These are phyloP conservation scores for Lagopus muta DNA, from an alignment of 2,113 vertebrate genomes.

Conservation along the genomic window DNA sequence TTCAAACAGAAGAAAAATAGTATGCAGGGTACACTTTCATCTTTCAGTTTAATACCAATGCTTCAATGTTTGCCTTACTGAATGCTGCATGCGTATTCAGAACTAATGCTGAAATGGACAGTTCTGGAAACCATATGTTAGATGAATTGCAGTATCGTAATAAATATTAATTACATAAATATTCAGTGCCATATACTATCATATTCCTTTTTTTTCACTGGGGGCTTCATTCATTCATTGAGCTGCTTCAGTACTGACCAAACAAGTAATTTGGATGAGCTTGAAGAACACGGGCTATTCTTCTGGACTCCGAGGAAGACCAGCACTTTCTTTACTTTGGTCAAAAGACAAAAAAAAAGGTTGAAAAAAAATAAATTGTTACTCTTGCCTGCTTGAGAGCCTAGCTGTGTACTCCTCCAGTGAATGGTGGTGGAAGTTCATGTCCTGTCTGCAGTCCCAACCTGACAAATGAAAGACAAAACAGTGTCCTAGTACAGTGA, in stretches of 20 bases:
- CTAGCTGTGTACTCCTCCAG: not conserved
- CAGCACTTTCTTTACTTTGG: not conserved
- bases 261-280: not conserved
- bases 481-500: not conserved
- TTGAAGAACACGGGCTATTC: not conserved
- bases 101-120: not conserved
- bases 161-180: not conserved
- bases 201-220: not conserved
- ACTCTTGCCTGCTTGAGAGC: not conserved
- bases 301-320: not conserved
- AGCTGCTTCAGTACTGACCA: not conserved
- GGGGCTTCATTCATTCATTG: not conserved
- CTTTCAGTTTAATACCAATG: not conserved
- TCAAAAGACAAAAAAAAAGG: not conserved
- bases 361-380: not conserved
- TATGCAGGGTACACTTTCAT: fast-evolving
- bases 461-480: not conserved
- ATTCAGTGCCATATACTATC: not conserved
- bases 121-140: not conserved
- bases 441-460: not conserved
- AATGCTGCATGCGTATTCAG: fast-evolving
- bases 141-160: not conserved
- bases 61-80: not conserved
- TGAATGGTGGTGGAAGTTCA: not conserved
- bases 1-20: not conserved